These are phyloP conservation scores for Agrilus cyanescens DNA, from an alignment of 2,888 invertebrate species.

Conservation along the genomic window DNA sequence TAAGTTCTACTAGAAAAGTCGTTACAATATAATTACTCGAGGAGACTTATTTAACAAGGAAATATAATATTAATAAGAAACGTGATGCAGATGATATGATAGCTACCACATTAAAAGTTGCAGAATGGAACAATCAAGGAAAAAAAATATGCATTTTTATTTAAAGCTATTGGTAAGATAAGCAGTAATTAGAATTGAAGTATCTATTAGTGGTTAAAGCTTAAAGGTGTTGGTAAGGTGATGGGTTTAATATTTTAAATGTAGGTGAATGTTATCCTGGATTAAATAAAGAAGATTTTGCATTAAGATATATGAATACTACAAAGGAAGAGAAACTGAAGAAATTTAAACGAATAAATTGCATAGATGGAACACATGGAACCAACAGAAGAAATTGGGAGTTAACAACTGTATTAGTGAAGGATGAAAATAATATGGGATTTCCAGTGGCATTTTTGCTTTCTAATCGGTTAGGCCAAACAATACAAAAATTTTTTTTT, in stretches of 20 bases:
- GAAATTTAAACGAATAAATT: constrained; percentile 4
- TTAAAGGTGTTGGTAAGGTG: constrained; percentile 2
- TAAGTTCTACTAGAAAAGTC: too few species aligned
- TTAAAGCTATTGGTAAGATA: too few species aligned
- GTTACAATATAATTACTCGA: too few species aligned
- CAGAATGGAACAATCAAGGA: too few species aligned
- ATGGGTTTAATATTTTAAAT: not conserved
- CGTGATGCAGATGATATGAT: too few species aligned
- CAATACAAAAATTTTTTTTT: constrained; percentile 9
- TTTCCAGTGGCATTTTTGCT: constrained; percentile 7
- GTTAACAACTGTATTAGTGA: constrained; percentile 1
- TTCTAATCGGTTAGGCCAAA: constrained; percentile 4
- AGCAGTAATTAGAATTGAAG: too few species aligned
- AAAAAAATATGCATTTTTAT: too few species aligned
- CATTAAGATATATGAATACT: constrained; percentile 1
- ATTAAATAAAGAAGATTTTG: constrained; percentile 2
- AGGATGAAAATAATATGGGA: constrained; percentile 5
- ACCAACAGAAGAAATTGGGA: constrained; percentile 2
- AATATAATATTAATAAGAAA: too few species aligned
- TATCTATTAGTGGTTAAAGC: too few species aligned
- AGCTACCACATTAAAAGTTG: too few species aligned
- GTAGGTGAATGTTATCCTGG: constrained; percentile 11
- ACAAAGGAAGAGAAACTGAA: not conserved
- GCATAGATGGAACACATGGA: constrained; percentile 7
- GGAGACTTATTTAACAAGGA: too few species aligned